These are phyloP conservation scores for Drosophila prolongata DNA, from an alignment of 2,888 invertebrate species.

Conservation along the genomic window DNA sequence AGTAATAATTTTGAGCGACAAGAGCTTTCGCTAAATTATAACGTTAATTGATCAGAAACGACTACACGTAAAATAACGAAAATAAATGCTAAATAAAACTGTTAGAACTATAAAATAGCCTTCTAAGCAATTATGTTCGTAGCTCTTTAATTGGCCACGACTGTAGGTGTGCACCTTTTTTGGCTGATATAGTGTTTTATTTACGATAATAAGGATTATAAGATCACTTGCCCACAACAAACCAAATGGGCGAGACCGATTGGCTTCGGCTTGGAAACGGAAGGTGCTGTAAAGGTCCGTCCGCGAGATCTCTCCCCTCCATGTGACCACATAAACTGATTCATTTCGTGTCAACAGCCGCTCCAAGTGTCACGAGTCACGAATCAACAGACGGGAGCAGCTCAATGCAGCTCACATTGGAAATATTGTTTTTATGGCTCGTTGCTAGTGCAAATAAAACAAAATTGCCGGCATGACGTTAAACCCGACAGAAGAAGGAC, in stretches of 20 bases:
- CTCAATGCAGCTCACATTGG: conserved; percentile 36
- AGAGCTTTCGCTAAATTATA: no score
- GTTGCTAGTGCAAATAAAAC: conserved; percentile 36
- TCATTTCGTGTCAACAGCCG: conserved; percentile 19
- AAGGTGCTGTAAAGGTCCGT: background rate
- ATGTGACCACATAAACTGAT: conserved; percentile 1
- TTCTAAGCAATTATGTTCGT: no score
- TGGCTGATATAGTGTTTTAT: conserved; percentile 65
- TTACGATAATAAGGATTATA: conserved; percentile 44
- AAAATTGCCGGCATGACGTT: conserved; percentile 38
- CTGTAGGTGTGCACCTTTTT: no score
- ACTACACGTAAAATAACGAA: no score
- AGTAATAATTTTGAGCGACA: no score
- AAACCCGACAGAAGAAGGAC: conserved; percentile 21
- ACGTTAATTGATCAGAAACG: no score
- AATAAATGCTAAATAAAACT: no score
- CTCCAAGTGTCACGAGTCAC: conserved; percentile 25
- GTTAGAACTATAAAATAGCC: no score
- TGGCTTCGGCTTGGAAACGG: conserved; percentile 1
- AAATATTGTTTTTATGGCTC: conserved; percentile 53
- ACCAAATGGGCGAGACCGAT: conserved; percentile 4
- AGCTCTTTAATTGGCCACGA: no score
- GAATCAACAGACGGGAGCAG: conserved; percentile 13
- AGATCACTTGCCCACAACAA: conserved; percentile 22
- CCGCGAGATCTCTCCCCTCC: conserved; percentile 6